Evolutionary conservation across 2,888 invertebrate species (phyloP).

Genomic region (Cheilosia vernalis): DNA sequence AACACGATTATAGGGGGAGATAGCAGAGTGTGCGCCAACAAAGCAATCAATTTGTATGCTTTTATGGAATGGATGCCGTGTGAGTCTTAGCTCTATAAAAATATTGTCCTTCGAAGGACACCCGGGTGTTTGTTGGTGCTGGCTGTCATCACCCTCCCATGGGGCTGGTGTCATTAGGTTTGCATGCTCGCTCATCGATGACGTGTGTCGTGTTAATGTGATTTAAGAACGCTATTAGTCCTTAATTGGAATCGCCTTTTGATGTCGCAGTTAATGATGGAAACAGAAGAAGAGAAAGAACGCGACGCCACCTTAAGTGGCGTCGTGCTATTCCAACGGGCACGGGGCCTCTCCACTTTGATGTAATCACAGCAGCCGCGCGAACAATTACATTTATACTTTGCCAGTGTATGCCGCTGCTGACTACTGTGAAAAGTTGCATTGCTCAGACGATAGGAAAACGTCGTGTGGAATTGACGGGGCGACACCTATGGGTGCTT

Average conservation of each 20-base stretch:
- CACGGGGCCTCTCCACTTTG: too few relatives aligned
- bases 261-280: constrained; percentile 49
- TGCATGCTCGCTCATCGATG: constrained; percentile 29
- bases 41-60: constrained; percentile 46
- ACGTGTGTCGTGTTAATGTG: constrained; percentile 46
- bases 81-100: neutral
- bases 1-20: constrained; percentile 16
- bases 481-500: too few relatives aligned
- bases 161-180: constrained; percentile 6
- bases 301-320: constrained; percentile 50
- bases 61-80: neutral
- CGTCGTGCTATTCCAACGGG: constrained; percentile 6
- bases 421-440: too few relatives aligned
- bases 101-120: constrained; percentile 26
- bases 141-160: neutral
- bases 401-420: too few relatives aligned
- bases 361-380: too few relatives aligned
- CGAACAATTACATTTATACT: too few relatives aligned
- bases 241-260: constrained; percentile 55
- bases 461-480: too few relatives aligned
- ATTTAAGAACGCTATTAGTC: constrained; percentile 50
- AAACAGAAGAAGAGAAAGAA: neutral
- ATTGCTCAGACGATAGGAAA: too few relatives aligned
- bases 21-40: constrained; percentile 18
- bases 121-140: neutral